Evolutionary conservation across 2,888 invertebrate genomes (phyloP), one percentile per base, ranked within the genome.

Genomic region (Zaprionus bogoriensis): DNA sequence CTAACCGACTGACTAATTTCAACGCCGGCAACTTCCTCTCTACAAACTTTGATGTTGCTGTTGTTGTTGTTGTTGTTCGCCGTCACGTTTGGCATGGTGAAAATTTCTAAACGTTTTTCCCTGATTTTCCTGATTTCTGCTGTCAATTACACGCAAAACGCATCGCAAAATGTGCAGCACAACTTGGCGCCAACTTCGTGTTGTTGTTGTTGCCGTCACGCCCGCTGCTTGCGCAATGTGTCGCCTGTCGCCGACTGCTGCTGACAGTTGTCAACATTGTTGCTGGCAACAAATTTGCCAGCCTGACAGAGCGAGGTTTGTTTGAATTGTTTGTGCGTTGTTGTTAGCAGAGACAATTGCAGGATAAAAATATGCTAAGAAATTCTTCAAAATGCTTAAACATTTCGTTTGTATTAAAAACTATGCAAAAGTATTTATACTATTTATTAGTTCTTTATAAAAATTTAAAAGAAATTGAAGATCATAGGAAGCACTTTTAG

Each of bases 181-280:
- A 14, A 44, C 4, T 27, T 45, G 42, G 9, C 23, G 38, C 25
- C 23, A 23, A 22, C 6, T 12, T 22, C 19, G 17, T 12, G 38
- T 14, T 42, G 9, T 23, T 51, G 42, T 6, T 38, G 22, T 23
- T 46, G 53, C 6, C 20, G 19, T 12, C 38, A 60, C 47, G 28
- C 67, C 32, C 42, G 47, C 44, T 32, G 19, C 47, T 52, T 53
- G 47, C 52, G 41, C 23, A n/a, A n/a, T n/a, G n/a, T 48, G 53
- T 36, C 23, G n/a, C n/a, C 12, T 10, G 27, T 55, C 41, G 7
- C 12, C 22, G 22, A n/a, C 9, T 58, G 57, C 41, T 42, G 39
- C 54, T 55, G 44, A 27, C 47, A 54, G 45, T 58, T 61, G 54
- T 58, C 60, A 51, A 54, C 51, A 67, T 60, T 67, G 61, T 67